Conservation (phyloP, 2,113 vertebrate species). For the Pterocles burchelli region DNA sequence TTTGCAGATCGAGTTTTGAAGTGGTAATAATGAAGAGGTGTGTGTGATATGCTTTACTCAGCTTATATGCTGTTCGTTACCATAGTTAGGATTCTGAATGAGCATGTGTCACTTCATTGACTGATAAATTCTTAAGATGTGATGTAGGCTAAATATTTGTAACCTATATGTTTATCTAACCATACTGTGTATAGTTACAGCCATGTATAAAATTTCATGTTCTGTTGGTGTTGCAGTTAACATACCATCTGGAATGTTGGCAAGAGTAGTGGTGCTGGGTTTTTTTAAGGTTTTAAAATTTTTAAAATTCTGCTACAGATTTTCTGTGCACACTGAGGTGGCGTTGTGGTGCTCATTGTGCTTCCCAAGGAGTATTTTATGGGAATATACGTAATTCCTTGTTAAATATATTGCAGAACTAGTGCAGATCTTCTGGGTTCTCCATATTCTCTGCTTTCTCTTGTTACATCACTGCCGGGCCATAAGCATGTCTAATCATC, state of each 20-base stretch:
- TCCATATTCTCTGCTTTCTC: neutral
- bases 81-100: neutral
- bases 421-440: neutral
- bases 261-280: neutral
- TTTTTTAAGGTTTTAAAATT: neutral
- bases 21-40: neutral
- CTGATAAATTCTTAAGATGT: neutral
- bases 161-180: neutral
- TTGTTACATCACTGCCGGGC: neutral
- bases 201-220: neutral
- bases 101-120: neutral
- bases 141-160: neutral
- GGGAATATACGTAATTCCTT: neutral
- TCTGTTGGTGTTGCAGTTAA: neutral
- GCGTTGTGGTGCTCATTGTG: neutral
- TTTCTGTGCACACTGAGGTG: neutral
- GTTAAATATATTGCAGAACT: neutral
- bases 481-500: neutral
- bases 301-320: neutral
- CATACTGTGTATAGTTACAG: neutral
- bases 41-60: neutral
- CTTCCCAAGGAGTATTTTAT: neutral
- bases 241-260: accelerated
- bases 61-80: neutral
- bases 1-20: neutral